Evolutionary conservation across 1,140 invertebrate genomes (phyloP), one percentile per base, ranked within the genome.

Genomic region (Apis dorsata): DNA sequence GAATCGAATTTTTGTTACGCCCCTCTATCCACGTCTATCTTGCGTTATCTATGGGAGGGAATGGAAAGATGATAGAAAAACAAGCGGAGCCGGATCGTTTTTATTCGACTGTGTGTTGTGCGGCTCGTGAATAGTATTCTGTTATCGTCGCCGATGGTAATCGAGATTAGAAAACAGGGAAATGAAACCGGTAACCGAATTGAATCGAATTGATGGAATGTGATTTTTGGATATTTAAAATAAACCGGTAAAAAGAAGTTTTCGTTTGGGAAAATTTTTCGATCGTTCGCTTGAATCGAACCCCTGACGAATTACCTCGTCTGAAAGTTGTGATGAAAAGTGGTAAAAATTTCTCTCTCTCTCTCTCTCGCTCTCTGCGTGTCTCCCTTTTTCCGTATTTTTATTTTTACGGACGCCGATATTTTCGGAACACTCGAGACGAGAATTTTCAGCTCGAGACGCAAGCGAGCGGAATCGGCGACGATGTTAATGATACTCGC

Each of bases 401-500:
- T 51, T 17, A 15, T 24, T 19, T 28, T 11, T 10, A 28, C 2
- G 3, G 11, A 19, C 34, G 15, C 13, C 49, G 8, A 3, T 10
- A 69, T 62, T 62, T 70, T 34, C 28, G 13, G 44, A 17, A 13
- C 49, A 21, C 7, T 9, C 21, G 12, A 19, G 13, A 5, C 21
- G 60, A 24, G 12, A 55, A 77, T 76, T 88, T 88, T 71, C 63
- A 34, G 17, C 9, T 51, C 0, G 28, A 17, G 75, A 69, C 53
- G 70, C 24, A 7, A 59, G 7, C 55, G 13, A 19, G 59, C 49
- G 71, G 13, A 55, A 65, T 10, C 87, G 85, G 79, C 84, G 81
- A 49, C 49, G 76, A 88, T 78, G 79, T 66, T 86, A 89, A 91
- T 87, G 72, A 73, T 59, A 62, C 76, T 59, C 66, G 70, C 78